phyloP scores from a whole-genome alignment of 2,888 invertebrate species.

The Mycogona germanica region DNA sequence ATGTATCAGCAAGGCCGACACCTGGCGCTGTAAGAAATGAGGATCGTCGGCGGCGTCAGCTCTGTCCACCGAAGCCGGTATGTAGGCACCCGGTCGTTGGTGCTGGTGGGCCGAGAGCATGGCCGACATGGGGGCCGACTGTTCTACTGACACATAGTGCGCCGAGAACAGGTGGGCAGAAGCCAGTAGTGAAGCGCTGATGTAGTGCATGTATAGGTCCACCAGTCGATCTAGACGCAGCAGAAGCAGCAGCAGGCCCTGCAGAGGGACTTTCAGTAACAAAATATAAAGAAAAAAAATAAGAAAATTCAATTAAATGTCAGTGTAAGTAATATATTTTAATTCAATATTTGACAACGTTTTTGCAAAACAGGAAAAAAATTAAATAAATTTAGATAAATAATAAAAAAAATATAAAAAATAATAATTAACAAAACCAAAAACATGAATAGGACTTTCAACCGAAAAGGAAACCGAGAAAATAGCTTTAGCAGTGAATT shows the following conservation, averaged over 20 bases:
- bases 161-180: slow-evolving; percentile 37
- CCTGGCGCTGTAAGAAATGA: slow-evolving; percentile 29
- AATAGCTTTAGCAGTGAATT: no score
- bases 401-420: no score
- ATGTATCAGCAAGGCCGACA: slow-evolving; percentile 32
- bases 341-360: no score
- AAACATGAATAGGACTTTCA: no score
- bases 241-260: slow-evolving; percentile 37
- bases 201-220: slow-evolving; percentile 39
- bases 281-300: slow-evolving; percentile 2
- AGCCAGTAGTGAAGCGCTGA: slow-evolving; percentile 35
- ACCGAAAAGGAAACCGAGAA: no score
- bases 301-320: no score
- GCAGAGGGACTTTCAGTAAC: slow-evolving; percentile 35
- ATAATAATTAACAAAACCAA: no score
- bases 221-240: slow-evolving; percentile 39
- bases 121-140: slow-evolving; percentile 2
- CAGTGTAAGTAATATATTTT: slow-evolving; percentile 1
- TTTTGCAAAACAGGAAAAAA: no score
- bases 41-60: slow-evolving; percentile 23
- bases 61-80: no score
- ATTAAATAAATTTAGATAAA: no score
- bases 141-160: slow-evolving; percentile 34
- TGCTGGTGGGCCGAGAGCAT: not conserved
- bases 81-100: not conserved